These are phyloP conservation scores for Tapirus indicus DNA, from an alignment of 2,797 vertebrate genomes.

Conservation along the genomic window DNA sequence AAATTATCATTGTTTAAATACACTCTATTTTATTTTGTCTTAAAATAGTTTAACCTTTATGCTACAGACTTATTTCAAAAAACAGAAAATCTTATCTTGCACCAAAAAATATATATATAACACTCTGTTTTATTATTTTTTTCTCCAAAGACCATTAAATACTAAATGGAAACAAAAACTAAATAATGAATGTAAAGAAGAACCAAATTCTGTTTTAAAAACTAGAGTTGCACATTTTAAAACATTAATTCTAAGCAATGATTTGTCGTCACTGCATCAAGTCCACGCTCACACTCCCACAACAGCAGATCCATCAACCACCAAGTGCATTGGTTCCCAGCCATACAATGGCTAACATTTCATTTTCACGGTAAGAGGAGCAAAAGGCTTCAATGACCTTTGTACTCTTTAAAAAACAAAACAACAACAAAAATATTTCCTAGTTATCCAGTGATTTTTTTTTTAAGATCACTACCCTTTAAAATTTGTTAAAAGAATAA, in stretches of 20 bases:
- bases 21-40: conserved; percentile 97
- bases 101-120: conserved; percentile 94
- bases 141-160: conserved; percentile 94
- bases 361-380: conserved; percentile 83
- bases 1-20: conserved; percentile 93
- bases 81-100: conserved; percentile 94
- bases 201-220: conserved; percentile 83
- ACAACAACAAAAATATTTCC: conserved; percentile 66
- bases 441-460: conserved; percentile 90
- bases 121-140: conserved; percentile 91
- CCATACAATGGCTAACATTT: conserved; percentile 86
- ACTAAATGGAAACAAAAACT: conserved; percentile 90
- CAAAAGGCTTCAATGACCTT: conserved; percentile 83
- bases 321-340: conserved; percentile 86
- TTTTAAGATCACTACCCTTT: conserved; percentile 83
- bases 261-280: conserved; percentile 87
- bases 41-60: conserved; percentile 99
- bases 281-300: conserved; percentile 84
- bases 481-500: conserved; percentile 84
- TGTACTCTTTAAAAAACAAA: conserved; percentile 78
- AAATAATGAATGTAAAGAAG: conserved; percentile 85
- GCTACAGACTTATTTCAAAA: conserved; percentile 98
- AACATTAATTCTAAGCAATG: conserved; percentile 85
- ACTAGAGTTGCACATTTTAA: conserved; percentile 83
- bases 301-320: conserved; percentile 83